These are phyloP conservation scores for zebrafish (Danio rerio) DNA, from an alignment of 2,113 vertebrate genomes.

Conservation along the genomic window DNA sequence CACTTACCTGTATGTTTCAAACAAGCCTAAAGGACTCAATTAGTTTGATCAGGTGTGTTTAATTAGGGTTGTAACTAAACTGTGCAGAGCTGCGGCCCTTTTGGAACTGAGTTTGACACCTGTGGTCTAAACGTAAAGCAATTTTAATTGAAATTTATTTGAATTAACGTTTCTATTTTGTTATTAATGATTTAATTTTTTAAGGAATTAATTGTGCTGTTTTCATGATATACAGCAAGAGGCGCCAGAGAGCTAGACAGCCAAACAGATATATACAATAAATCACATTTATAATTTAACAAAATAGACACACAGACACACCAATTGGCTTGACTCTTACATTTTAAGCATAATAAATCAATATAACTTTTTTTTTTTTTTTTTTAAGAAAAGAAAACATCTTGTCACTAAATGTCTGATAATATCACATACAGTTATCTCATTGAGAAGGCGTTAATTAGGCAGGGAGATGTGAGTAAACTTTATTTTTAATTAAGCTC, in stretches of 20 bases:
- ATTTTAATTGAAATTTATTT: too few relatives aligned
- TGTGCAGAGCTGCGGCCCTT: too few relatives aligned
- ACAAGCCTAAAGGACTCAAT: too few relatives aligned
- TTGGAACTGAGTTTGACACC: too few relatives aligned
- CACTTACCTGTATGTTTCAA: too few relatives aligned
- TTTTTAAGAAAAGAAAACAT: neutral
- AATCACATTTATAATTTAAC: too few relatives aligned
- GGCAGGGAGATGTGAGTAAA: neutral
- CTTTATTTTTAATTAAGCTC: slow-evolving; percentile 32
- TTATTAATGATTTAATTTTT: too few relatives aligned
- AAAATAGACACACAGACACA: neutral
- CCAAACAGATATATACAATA: neutral
- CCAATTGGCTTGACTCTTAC: neutral
- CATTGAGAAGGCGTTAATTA: neutral
- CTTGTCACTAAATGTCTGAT: neutral
- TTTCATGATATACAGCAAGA: slow-evolving; percentile 22
- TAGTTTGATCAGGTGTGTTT: too few relatives aligned
- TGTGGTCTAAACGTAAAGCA: too few relatives aligned
- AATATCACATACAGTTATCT: neutral
- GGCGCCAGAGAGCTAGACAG: slow-evolving; percentile 35
- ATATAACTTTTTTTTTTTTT: neutral
- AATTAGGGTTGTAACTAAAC: too few relatives aligned
- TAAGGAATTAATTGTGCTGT: neutral
- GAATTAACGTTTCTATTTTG: too few relatives aligned
- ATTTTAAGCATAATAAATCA: neutral